Conservation (phyloP, 2,888 invertebrate genomes). For the Tetragonisca angustula region DNA sequence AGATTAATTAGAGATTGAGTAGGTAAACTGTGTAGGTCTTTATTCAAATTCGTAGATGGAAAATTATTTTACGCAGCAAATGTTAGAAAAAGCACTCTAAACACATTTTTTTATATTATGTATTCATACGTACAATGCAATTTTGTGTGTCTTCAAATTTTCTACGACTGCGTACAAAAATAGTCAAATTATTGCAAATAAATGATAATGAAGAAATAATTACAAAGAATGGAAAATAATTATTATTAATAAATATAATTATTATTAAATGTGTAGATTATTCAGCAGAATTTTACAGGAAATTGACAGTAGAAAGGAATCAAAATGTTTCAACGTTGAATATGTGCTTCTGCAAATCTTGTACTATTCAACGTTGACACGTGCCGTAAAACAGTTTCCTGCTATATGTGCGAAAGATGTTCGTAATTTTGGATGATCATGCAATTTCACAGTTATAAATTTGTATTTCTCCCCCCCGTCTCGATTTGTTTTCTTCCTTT, state of each 20-base stretch:
- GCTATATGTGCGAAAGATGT: constrained; percentile 67
- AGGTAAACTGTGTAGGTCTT: too few species aligned
- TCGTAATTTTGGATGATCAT: constrained; percentile 77
- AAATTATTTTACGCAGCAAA: too few species aligned
- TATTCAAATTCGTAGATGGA: too few species aligned
- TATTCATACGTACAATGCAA: too few species aligned
- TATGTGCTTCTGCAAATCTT: background rate
- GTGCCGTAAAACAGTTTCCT: constrained; percentile 30
- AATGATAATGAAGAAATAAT: background rate
- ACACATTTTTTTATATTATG: too few species aligned
- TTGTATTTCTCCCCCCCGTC: constrained; percentile 22
- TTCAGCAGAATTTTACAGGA: fast-evolving
- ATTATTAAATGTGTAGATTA: background rate
- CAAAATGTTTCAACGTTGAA: background rate
- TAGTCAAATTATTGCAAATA: background rate
- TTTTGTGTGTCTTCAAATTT: too few species aligned
- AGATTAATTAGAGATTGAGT: too few species aligned
- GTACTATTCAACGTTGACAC: background rate
- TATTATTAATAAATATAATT: too few species aligned
- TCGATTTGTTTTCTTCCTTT: constrained; percentile 51
- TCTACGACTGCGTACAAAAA: too few species aligned
- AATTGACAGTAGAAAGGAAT: background rate
- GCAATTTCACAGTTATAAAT: constrained; percentile 70
- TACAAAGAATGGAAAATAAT: background rate
- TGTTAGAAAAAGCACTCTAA: too few species aligned